Evolutionary conservation across 1,140 invertebrate species (phyloP), one percentile per base, ranked within the genome.

Genomic region (Drosophila arawakana): DNA sequence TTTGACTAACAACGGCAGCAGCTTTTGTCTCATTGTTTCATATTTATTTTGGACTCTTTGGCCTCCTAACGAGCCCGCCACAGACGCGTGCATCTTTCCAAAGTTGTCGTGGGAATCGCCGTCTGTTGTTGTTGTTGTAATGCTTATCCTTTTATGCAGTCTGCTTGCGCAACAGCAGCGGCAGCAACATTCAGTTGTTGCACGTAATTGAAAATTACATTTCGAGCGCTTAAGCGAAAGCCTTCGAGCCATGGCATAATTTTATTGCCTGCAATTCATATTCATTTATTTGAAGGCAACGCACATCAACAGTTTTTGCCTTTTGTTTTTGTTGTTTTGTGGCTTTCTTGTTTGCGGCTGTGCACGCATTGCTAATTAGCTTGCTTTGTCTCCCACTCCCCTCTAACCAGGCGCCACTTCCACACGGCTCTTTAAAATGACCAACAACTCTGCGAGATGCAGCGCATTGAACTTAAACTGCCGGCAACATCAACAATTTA

Each of bases 11-110:
- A 68, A 54, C 71, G 78, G 55, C 39, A 30, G 39, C 77, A 78
- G 73, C 84, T 88, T 88, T 77, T 88, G 83, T 78, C 84, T 89
- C 84, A 89, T 89, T 89, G 84, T 89, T 81, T 89, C 85, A 86
- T 88, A 86, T 86, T 86, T 88, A 85, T 86, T 30, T 76, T 86
- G 81, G 82, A 86, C 75, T 82, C 79, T 79, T 62, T 78, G 63
- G 76, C 67, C 80, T 69, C 70, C 80, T 85, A 85, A 86, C 81
- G 84, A 76, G 82, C 78, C 73, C 67, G 69, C 59, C 49, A 37
- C 65, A 58, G 72, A 83, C 83, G 83, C 80, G 80, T 88, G 83
- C 83, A 86, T 86, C 83, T 86, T 84, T 81, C 62, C 78, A 80
- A 78, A 75, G 72, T 74, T 74, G 83, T 66, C 88, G 84, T 89